These are phyloP conservation scores for Idris sp. DNA, from an alignment of 1,140 invertebrate genomes.

Conservation along the genomic window DNA sequence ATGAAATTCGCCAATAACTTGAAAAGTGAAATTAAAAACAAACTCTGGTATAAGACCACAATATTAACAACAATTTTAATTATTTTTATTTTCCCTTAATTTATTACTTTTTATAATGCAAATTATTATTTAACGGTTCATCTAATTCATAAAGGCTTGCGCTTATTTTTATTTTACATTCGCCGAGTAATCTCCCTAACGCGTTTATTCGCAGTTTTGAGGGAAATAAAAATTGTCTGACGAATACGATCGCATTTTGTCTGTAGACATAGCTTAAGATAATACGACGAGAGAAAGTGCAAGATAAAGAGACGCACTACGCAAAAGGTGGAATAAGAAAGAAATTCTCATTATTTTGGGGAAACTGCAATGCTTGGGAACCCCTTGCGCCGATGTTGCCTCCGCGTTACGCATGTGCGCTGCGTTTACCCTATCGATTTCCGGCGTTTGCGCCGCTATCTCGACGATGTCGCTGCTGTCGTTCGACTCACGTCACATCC, in stretches of 20 bases:
- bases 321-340: slow-evolving; percentile 66
- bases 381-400: slow-evolving; percentile 37
- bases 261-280: slow-evolving; percentile 27
- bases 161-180: too few relatives aligned
- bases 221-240: slow-evolving; percentile 28
- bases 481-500: slow-evolving; percentile 69
- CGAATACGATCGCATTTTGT: slow-evolving; percentile 34
- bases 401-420: slow-evolving; percentile 70
- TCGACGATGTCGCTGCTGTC: slow-evolving; percentile 63
- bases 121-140: too few relatives aligned
- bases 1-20: too few relatives aligned
- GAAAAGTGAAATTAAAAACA: too few relatives aligned
- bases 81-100: too few relatives aligned
- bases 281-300: slow-evolving; percentile 45
- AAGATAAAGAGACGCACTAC: slow-evolving; percentile 55
- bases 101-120: too few relatives aligned
- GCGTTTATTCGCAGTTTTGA: background rate
- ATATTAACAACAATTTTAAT: too few relatives aligned
- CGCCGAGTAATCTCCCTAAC: background rate
- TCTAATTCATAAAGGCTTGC: too few relatives aligned
- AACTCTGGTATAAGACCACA: too few relatives aligned
- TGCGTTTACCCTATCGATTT: slow-evolving; percentile 72
- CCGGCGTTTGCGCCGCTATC: slow-evolving; percentile 62
- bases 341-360: slow-evolving; percentile 72
- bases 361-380: slow-evolving; percentile 54